Percentiles rank a stretch among this genome's conserved stretches.
Evolutionary conservation across 1,140 invertebrate genomes (phyloP).

Genomic region (Lineus longissimus): DNA sequence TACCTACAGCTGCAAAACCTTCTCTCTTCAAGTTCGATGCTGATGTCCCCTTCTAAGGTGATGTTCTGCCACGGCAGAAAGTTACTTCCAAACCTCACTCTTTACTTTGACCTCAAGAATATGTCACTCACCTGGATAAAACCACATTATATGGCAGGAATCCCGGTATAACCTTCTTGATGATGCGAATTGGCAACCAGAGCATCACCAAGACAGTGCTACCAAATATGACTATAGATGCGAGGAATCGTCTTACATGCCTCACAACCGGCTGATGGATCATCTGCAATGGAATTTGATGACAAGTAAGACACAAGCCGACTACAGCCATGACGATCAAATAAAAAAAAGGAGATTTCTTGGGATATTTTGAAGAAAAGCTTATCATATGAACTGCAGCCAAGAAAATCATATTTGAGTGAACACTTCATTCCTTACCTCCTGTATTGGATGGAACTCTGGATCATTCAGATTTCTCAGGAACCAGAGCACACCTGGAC

Average conservation of each 20-base stretch:
- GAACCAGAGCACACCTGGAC: slow-evolving; percentile 96
- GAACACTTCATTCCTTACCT: no score
- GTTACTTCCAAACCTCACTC: no score
- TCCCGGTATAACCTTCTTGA: slow-evolving; percentile 76
- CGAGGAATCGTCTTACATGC: slow-evolving; percentile 83
- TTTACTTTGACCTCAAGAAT: no score
- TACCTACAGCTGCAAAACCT: no score
- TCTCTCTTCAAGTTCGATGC: no score
- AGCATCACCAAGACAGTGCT: slow-evolving; percentile 93
- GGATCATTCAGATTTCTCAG: slow-evolving; percentile 94
- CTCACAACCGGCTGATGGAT: slow-evolving; percentile 91
- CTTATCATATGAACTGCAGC: no score
- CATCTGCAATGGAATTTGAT: slow-evolving; percentile 69
- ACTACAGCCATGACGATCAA: no score
- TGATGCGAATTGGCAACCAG: slow-evolving; percentile 86
- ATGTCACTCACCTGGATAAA: slow-evolving; percentile 58
- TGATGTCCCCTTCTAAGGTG: no score
- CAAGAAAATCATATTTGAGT: no score
- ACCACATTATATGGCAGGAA: slow-evolving; percentile 92
- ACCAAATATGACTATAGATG: slow-evolving; percentile 88
- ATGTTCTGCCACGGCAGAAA: no score
- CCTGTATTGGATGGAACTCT: slow-evolving; percentile 95
- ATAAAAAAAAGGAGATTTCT: no score
- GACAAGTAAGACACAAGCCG: background rate
- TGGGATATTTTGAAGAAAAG: no score